Conservation (phyloP, 2,888 invertebrate genomes). For the Heterodera filipjevi region DNA sequence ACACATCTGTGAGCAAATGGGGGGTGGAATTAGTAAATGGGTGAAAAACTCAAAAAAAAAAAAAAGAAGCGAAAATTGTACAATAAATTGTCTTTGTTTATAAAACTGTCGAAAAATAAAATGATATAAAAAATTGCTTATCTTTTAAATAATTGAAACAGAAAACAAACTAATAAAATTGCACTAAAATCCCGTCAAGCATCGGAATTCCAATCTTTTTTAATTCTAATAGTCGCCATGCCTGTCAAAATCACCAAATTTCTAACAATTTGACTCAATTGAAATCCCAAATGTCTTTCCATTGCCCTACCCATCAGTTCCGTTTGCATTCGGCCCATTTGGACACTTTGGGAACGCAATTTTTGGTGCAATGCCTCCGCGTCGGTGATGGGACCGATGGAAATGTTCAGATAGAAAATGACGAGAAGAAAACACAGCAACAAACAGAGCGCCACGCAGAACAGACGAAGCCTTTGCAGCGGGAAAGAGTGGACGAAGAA, state of each 20-base stretch:
- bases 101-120: no score
- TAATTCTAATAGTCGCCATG: no score
- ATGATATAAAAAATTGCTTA: no score
- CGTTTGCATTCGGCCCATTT: neutral
- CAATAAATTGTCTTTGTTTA: no score
- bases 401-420: constrained; percentile 4
- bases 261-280: no score
- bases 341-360: neutral
- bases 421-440: neutral
- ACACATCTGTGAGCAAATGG: constrained; percentile 8
- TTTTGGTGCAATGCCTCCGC: neutral
- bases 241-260: no score
- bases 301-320: neutral
- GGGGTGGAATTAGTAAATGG: neutral
- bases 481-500: neutral
- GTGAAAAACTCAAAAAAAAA: neutral
- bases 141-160: no score
- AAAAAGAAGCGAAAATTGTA: no score
- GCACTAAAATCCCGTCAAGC: no score
- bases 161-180: no score
- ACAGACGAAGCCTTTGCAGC: neutral
- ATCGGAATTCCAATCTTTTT: no score
- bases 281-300: no score
- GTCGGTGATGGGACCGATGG: neutral
- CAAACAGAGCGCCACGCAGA: neutral